Base-by-base conservation (phyloP, 2,113 vertebrate genomes). In the Laterallus jamaicensis region DNA sequence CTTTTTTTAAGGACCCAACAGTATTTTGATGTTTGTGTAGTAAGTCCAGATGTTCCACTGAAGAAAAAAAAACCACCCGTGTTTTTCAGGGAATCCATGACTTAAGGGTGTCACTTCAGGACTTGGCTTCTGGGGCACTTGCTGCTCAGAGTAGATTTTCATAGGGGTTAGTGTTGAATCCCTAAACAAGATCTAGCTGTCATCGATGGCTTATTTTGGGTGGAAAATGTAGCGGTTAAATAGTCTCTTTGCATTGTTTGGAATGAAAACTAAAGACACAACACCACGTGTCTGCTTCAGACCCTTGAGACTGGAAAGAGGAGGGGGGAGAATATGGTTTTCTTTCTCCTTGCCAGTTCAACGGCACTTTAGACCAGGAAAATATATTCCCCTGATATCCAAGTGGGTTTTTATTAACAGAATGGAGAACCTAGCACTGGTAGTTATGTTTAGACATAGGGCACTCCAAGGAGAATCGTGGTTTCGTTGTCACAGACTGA, bases 211-310 rank as follows among this genome's bases (percentile, higher is more conserved):
- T 63, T 64, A 31, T 64, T 69, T 75, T 64, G 63, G 10, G 15
- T 59, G 32, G 44, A 82, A 35, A 71, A 32, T 0, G 1, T 8
- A 11, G 18, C 3, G 32, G 32, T 40, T 52, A 24, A 54, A 35
- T 5, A 37, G 11, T 39, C 14, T 40, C 10, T 35, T 32, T 56
- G 31, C 11, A 9, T 20, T 56, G 13, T 15, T 31, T 29, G 52
- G 50, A 50, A 18, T 49, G 32, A 54, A 40, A 67, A 39, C 16
- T 31, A 7, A 60, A 20, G 44, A 20, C 10, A 1, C 25, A 50
- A 17, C 14, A 54, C 12, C 50, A 3, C 1, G 24, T 0, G 2
- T 59, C 24, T 26, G 28, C 58, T 70, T 39, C 10, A 10, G 31
- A 28, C 35, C 56, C 29, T 32, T 20, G 11, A 24, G 64, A 32